These are phyloP conservation scores for Cyprinella venusta DNA, from an alignment of 2,797 vertebrate genomes.

Conservation along the genomic window DNA sequence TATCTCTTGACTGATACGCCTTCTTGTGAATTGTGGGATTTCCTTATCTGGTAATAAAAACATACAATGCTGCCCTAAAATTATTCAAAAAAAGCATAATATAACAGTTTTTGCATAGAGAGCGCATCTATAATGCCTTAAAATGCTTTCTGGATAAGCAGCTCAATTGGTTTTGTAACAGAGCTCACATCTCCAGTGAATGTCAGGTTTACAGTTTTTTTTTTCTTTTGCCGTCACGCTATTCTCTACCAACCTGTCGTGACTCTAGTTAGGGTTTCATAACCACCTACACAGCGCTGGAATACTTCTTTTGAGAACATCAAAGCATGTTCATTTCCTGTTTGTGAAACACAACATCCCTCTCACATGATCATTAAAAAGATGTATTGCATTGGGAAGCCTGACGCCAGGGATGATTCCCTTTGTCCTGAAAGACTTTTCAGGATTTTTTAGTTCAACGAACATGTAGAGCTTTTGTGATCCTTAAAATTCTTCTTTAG, in stretches of 20 bases:
- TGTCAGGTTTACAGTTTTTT: slow-evolving; percentile 10
- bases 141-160: slow-evolving; percentile 7
- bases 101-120: not conserved
- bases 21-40: not conserved
- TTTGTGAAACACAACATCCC: slow-evolving; percentile 24
- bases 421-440: slow-evolving; percentile 4
- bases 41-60: not conserved
- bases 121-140: not conserved
- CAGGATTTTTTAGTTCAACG: no score
- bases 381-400: slow-evolving; percentile 10
- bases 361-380: slow-evolving; percentile 29
- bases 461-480: slow-evolving; percentile 17
- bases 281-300: slow-evolving; percentile 38
- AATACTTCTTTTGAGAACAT: slow-evolving; percentile 7
- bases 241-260: slow-evolving; percentile 22
- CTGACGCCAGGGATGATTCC: slow-evolving; percentile 18
- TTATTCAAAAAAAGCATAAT: not conserved
- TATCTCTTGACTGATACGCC: not conserved
- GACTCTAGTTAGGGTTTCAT: slow-evolving; percentile 25
- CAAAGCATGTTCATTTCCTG: slow-evolving; percentile 34
- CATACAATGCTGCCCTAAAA: not conserved
- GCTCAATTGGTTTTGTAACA: not conserved
- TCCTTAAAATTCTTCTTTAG: slow-evolving; percentile 11
- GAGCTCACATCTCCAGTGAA: not conserved
- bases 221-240: not conserved